Evolutionary conservation across 2,797 vertebrate species (phyloP).

Genomic region (Corythornis leucogaster): DNA sequence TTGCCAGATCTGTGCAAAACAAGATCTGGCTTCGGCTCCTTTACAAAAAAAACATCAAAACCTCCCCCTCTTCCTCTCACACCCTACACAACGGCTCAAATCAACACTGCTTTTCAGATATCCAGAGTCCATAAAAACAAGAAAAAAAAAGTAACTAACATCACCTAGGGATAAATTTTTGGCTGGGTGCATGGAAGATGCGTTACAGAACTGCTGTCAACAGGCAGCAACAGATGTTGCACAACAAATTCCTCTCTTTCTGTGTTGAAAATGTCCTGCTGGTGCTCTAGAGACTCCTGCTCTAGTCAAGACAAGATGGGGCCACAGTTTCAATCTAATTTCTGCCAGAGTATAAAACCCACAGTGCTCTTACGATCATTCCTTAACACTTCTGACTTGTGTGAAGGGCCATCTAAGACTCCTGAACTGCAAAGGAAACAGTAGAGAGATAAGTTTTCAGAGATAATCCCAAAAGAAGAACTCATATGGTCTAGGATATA

Average conservation of each 20-base stretch:
- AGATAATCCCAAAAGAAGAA: neutral
- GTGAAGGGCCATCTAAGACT: neutral
- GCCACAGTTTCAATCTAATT: neutral
- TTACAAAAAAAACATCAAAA: neutral
- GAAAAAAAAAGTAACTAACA: neutral
- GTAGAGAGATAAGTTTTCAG: neutral
- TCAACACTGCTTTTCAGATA: neutral
- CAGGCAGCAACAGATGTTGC: neutral
- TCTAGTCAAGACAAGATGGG: neutral
- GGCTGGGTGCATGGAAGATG: neutral
- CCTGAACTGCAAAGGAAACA: neutral
- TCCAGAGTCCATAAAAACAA: neutral
- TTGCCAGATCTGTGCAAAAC: slow-evolving; percentile 8
- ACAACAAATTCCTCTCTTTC: neutral
- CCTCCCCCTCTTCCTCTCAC: neutral
- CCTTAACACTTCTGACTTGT: neutral
- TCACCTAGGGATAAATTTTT: neutral
- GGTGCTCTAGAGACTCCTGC: neutral
- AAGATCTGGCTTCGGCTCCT: neutral
- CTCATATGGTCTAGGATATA: neutral
- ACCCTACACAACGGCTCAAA: neutral
- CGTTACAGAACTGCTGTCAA: neutral
- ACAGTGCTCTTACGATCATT: neutral
- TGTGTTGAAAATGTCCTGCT: neutral
- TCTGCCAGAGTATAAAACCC: neutral